Evolutionary conservation across 2,797 vertebrate species (phyloP), one percentile per base, ranked within the genome.

Genomic region (Stomatorhinus walkeri): DNA sequence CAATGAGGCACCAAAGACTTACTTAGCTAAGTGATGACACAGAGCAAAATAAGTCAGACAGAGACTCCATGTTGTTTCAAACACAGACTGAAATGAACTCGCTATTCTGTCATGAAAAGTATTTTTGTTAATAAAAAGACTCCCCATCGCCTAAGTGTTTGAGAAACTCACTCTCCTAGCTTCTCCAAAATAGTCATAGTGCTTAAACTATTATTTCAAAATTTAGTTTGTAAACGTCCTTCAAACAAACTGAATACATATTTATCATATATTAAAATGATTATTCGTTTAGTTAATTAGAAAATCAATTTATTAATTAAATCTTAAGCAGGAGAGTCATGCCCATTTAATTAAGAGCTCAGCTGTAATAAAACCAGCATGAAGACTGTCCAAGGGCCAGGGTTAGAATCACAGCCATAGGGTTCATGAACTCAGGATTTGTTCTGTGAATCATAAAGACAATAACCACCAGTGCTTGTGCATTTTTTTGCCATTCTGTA

Each of bases 181-280:
- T 36, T 36, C 68, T 36, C 14, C 4, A 40, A 72, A 36, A 36
- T 16, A 36, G 56, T 61, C 28, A 4, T 12, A 36, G 64, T 72
- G 68, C 16, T 72, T 36, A 72, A 36, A 36, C 64, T 72, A 36
- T 7, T 72, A 5, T n/a, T 81, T 22, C 76, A 46, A 43, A 43
- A 46, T 81, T n/a, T 81, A 46, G 72, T 79, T 79, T 0, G 16
- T 79, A 19, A 40, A 43, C 0, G 40, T 81, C 40, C 76, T 81
- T 81, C 40, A 81, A 46, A 40, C 61, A 68, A 68, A 36, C 68
- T 36, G 68, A 72, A 72, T 72, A 19, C 76, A 16, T 81, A 81
- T 81, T 81, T 81, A 81, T 81, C 76, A 46, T 46, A 81, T 81
- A 72, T 81, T 81, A 46, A 81, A 81, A 81, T 72, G 28, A 72